Evolutionary conservation across 1,140 invertebrate genomes (phyloP).

Genomic region (Ostrea edulis): DNA sequence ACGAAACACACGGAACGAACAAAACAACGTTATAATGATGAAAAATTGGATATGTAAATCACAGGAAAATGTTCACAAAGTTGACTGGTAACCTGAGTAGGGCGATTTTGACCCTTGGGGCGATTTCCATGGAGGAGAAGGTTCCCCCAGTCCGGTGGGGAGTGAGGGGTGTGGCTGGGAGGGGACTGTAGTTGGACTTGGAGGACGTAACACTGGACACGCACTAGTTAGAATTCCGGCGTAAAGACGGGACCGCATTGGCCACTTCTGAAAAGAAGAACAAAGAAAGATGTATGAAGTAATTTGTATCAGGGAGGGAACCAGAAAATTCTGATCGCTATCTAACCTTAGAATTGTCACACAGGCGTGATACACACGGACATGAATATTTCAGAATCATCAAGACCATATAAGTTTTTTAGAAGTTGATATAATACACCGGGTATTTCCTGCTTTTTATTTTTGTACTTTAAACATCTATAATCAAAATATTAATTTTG

Average conservation of each 20-base stretch:
- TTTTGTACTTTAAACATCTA: no score
- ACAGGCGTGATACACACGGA: neutral
- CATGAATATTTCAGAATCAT: neutral
- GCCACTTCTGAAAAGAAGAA: constrained; percentile 72
- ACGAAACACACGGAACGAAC: neutral
- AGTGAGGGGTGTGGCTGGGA: neutral
- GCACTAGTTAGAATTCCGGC: constrained; percentile 69
- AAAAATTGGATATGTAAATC: neutral
- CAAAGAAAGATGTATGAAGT: neutral
- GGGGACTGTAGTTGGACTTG: neutral
- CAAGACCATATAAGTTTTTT: no score
- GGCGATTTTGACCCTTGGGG: neutral
- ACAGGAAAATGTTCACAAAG: neutral
- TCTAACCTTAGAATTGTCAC: neutral
- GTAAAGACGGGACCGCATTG: constrained; percentile 72
- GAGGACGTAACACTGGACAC: constrained; percentile 30
- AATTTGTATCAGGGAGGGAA: no score
- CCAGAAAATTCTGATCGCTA: no score
- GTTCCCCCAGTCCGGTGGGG: neutral
- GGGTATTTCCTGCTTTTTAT: no score
- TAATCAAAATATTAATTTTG: no score
- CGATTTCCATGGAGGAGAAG: neutral
- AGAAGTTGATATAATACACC: no score
- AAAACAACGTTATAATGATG: neutral
- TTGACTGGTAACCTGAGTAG: neutral